Evolutionary conservation across 2,888 invertebrate genomes (phyloP).

Genomic region (Sabellastarte sp.): DNA sequence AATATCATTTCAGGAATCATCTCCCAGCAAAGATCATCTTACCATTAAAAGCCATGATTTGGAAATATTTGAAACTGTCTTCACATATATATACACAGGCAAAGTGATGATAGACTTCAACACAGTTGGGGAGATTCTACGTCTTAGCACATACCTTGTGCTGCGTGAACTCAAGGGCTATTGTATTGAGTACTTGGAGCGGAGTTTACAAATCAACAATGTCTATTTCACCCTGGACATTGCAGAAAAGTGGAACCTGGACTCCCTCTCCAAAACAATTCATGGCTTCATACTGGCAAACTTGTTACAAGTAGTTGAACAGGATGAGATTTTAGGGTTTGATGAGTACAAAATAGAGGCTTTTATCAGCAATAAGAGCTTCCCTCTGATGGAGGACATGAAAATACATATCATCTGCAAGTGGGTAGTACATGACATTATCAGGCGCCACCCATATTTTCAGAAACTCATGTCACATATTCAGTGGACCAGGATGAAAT

Average conservation of each 20-base stretch:
- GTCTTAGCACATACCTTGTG: constrained; percentile 68
- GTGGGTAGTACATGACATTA: constrained; percentile 64
- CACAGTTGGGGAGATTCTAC: constrained; percentile 67
- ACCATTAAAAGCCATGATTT: constrained; percentile 58
- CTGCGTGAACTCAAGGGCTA: constrained; percentile 65
- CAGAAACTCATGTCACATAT: constrained; percentile 61
- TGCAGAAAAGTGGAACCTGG: constrained; percentile 66
- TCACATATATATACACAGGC: constrained; percentile 71
- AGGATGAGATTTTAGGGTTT: constrained; percentile 64
- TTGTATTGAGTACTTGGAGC: constrained; percentile 69
- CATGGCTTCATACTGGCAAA: constrained; percentile 63
- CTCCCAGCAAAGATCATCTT: constrained; percentile 5
- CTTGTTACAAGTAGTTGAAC: constrained; percentile 64
- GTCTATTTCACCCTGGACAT: constrained; percentile 67
- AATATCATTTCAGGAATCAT: no score
- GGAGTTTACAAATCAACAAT: constrained; percentile 67
- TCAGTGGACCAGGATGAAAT: constrained; percentile 45
- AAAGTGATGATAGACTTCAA: constrained; percentile 65
- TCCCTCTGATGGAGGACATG: constrained; percentile 49
- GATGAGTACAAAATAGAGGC: constrained; percentile 62
- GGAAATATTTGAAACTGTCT: constrained; percentile 65
- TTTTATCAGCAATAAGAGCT: constrained; percentile 64
- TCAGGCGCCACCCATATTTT: constrained; percentile 64
- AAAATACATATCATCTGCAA: constrained; percentile 63
- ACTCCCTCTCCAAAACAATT: constrained; percentile 64